phyloP scores from a whole-genome alignment of 2,888 invertebrate genomes.

The Drosophila melanocephala region DNA sequence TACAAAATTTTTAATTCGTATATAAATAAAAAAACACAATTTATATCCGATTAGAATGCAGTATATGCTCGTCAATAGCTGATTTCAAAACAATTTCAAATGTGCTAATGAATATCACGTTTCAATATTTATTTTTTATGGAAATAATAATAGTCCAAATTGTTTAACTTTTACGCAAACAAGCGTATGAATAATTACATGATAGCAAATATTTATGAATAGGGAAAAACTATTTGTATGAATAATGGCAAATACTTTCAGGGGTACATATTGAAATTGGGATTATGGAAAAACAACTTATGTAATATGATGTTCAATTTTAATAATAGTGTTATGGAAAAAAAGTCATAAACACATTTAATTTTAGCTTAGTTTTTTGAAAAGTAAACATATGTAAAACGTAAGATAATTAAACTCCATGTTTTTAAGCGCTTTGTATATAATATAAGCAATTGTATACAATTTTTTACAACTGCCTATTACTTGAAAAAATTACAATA shows the following conservation, averaged over 20 bases:
- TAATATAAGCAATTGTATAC: neutral
- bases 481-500: neutral
- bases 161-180: slow-evolving; percentile 50
- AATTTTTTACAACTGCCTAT: neutral
- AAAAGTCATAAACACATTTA: neutral
- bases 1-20: neutral
- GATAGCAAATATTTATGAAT: slow-evolving; percentile 21
- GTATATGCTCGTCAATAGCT: neutral
- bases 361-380: neutral
- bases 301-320: slow-evolving; percentile 2
- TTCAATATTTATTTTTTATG: slow-evolving; percentile 43
- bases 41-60: neutral
- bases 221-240: neutral
- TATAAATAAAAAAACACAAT: neutral
- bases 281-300: neutral
- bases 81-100: slow-evolving; percentile 13
- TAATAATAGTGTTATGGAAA: neutral
- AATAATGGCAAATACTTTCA: neutral
- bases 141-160: slow-evolving; percentile 23
- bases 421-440: neutral
- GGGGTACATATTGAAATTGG: slow-evolving; percentile 4
- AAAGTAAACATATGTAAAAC: neutral
- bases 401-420: neutral
- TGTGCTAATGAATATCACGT: slow-evolving; percentile 53
- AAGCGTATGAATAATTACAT: slow-evolving; percentile 29